Evolutionary conservation across 2,113 vertebrate genomes (phyloP).

Genomic region (Nycticorax nycticorax): DNA sequence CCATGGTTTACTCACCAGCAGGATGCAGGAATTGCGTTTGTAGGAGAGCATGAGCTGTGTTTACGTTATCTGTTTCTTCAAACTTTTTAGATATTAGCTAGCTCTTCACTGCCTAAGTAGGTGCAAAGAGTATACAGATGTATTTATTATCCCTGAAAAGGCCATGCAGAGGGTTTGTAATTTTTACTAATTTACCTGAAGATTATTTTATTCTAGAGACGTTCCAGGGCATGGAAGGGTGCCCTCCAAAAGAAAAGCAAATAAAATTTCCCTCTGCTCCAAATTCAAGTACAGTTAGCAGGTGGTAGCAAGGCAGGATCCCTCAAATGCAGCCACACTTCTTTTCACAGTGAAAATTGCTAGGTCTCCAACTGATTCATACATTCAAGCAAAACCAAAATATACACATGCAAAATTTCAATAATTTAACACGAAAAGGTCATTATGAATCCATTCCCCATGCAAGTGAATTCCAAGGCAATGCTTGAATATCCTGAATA

Average conservation of each 20-base stretch:
- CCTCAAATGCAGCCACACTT: neutral
- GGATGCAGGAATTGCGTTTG: neutral
- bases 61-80: neutral
- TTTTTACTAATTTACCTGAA: neutral
- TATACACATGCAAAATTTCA: neutral
- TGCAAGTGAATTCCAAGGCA: neutral
- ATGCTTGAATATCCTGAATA: neutral
- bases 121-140: neutral
- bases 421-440: neutral
- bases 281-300: neutral
- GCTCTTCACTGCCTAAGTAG: neutral
- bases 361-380: neutral
- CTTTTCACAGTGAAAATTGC: neutral
- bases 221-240: neutral
- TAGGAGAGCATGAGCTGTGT: neutral
- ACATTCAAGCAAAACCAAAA: neutral
- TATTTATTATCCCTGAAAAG: neutral
- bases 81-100: neutral
- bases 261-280: neutral
- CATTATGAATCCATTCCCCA: neutral
- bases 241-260: neutral
- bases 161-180: neutral
- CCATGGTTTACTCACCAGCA: neutral
- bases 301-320: neutral
- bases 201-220: neutral